Conservation (phyloP, 1,140 invertebrate genomes). For the Drosophila guanche region DNA sequence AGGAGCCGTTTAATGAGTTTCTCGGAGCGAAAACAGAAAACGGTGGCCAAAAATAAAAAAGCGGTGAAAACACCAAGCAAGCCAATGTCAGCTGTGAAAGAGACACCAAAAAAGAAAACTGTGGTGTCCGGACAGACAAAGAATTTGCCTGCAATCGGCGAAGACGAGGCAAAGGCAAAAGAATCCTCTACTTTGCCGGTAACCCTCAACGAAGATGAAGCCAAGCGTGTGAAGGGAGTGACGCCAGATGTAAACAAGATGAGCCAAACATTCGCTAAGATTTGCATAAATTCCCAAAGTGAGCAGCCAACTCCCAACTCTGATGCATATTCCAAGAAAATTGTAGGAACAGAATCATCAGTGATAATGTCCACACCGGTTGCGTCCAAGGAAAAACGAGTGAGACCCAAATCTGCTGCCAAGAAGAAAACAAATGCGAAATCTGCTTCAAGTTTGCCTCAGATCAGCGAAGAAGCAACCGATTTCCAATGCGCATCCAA, state of each 20-base stretch:
- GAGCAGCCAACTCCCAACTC: too few species aligned
- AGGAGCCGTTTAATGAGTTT: not conserved
- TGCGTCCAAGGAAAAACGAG: not conserved
- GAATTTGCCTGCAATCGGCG: not conserved
- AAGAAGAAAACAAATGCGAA: not conserved
- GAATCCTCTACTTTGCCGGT: too few species aligned
- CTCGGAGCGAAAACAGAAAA: not conserved
- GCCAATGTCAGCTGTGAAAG: not conserved
- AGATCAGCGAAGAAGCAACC: conserved; percentile 1
- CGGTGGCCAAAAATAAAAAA: not conserved
- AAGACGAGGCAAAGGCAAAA: not conserved
- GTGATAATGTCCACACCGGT: too few species aligned
- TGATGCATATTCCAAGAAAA: too few species aligned
- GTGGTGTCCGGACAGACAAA: too few species aligned
- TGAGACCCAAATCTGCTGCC: too few species aligned
- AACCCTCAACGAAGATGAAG: not conserved
- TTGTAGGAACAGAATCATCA: too few species aligned
- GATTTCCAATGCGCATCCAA: not conserved
- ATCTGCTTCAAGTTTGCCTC: not conserved
- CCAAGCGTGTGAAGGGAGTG: too few species aligned
- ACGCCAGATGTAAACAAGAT: too few species aligned
- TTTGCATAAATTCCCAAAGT: too few species aligned
- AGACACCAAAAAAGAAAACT: not conserved
- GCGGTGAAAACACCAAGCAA: not conserved
- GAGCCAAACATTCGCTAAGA: too few species aligned